Conservation (phyloP, 2,797 vertebrate genomes). For the Tokudaia tokunoshimensis region DNA sequence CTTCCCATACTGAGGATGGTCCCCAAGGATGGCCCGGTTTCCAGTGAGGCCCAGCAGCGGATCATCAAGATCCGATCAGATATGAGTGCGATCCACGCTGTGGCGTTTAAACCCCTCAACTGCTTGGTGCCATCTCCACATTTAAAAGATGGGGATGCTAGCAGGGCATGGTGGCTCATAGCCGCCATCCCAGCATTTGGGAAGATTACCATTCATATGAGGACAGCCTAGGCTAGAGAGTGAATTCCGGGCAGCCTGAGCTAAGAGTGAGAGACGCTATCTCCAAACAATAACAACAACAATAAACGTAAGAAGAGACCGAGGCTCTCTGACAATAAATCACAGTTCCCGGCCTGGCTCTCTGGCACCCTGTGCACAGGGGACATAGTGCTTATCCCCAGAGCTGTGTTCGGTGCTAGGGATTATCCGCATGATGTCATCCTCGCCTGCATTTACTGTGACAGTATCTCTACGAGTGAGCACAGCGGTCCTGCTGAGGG, state of each 20-base stretch:
- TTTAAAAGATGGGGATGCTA: neutral
- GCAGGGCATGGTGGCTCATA: neutral
- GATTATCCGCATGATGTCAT: neutral
- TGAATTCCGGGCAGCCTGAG: neutral
- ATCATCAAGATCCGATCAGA: neutral
- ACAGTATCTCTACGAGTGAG: neutral
- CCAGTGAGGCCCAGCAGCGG: neutral
- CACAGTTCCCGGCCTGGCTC: neutral
- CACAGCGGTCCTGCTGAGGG: neutral
- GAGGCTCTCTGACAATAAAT: no score
- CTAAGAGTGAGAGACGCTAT: neutral
- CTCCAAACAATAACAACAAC: neutral
- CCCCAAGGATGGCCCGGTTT: neutral
- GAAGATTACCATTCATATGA: neutral
- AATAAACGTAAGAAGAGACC: neutral
- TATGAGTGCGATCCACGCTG: neutral
- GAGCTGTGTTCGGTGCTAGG: rapidly evolving
- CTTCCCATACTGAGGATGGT: neutral
- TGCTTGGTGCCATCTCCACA: neutral
- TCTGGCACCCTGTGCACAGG: rapidly evolving
- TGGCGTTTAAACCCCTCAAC: rapidly evolving
- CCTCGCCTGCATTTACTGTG: neutral
- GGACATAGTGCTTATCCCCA: neutral
- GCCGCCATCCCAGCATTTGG: neutral
- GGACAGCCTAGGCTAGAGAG: neutral